Evolutionary conservation across 2,797 vertebrate genomes (phyloP), one percentile per base, ranked within the genome.

Genomic region (Brachyalestes nurse): DNA sequence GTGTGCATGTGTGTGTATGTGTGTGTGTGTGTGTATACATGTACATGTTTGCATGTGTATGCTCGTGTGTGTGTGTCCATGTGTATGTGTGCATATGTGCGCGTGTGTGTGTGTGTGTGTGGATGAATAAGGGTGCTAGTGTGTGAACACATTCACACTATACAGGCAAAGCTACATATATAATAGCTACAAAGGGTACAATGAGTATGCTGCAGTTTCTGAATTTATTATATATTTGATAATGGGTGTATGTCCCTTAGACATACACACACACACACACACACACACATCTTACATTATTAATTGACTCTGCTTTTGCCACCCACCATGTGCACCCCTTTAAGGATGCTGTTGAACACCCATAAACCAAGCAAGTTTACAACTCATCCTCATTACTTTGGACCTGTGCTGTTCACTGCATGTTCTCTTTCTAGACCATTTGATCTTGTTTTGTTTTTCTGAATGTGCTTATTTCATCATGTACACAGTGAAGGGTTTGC

Each of bases 251-350:
- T 17, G 40, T 8, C 38, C 34, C 7, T 40, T 53, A 17, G 12
- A 49, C 21, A 69, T 28, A 28, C 42, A 45, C 42, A 45, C 66
- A 74, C 57, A 49, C 62, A 78, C 69, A 38, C 61, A 42, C 55
- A 60, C 64, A 64, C 49, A 69, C 62, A n/a, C 2, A 72, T 42
- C 38, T 65, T 8, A 69, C 67, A 79, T 86, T 82, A 86, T 86
- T 88, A 85, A 88, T 85, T 47, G 21, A 70, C 60, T 34, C 62
- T 74, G 77, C 70, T 66, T 82, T 70, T 72, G 28, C 85, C 87
- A 74, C 85, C 85, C 82, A 85, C 87, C 73, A 55, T 25, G 75
- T 51, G 9, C 8, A 40, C 77, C 73, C 79, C 75, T 78, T 69
- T 40, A 57, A 65, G 82, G 75, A 60, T 38, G 58, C 78, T 74